phyloP scores from a whole-genome alignment of 2,888 invertebrate species.

The Epistrophe eligans region DNA sequence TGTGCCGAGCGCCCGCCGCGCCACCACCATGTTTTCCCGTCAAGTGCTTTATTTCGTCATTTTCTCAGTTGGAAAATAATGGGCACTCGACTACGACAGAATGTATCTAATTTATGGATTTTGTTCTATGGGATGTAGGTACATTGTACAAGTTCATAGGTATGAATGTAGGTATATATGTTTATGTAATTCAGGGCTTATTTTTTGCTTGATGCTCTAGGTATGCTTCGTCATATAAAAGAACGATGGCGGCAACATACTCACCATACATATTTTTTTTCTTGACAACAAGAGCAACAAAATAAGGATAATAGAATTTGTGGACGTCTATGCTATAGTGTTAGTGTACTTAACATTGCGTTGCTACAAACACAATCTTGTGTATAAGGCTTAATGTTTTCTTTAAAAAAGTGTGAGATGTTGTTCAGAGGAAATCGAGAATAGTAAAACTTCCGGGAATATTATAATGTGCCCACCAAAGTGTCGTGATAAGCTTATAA shows the following conservation, averaged over 20 bases:
- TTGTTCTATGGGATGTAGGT: conserved; percentile 37
- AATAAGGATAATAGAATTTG: conserved; percentile 19
- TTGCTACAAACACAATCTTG: not conserved
- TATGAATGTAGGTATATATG: too few species aligned
- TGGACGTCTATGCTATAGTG: not conserved
- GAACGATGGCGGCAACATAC: not conserved
- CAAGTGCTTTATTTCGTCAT: not conserved
- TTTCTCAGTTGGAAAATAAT: conserved; percentile 40
- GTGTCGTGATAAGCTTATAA: conserved; percentile 14
- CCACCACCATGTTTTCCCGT: not conserved
- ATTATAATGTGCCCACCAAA: conserved; percentile 10
- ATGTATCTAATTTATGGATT: conserved; percentile 72
- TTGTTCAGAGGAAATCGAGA: not conserved
- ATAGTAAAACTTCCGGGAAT: not conserved
- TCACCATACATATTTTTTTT: not conserved
- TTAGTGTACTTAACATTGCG: not conserved
- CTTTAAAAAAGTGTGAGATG: conserved; percentile 14
- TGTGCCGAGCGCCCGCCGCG: not conserved
- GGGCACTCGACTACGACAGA: conserved; percentile 56
- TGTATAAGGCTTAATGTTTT: conserved; percentile 15
- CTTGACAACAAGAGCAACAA: conserved; percentile 19
- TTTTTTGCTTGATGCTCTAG: not conserved
- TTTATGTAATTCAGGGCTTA: not conserved
- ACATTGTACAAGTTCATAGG: too few species aligned
- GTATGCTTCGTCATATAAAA: not conserved